Conservation (phyloP, 2,888 invertebrate species). For the Furcula furcula region DNA sequence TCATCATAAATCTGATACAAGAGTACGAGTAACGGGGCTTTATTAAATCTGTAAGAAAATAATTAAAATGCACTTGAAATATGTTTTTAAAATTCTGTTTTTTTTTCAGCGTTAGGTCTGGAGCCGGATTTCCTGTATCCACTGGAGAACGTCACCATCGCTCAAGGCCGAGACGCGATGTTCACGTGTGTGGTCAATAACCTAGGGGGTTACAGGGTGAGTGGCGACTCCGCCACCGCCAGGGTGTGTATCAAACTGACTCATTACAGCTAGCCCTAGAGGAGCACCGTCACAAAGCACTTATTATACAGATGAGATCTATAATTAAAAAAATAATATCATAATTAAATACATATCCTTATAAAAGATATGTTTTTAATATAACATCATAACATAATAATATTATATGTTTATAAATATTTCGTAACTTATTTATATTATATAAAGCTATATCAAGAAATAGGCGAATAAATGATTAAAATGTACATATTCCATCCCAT, state of each 20-base stretch:
- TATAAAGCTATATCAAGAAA: too few species aligned
- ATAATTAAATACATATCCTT: too few species aligned
- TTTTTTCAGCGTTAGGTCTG: constrained; percentile 85
- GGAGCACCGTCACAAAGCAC: constrained; percentile 73
- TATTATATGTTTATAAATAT: too few species aligned
- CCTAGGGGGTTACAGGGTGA: constrained; percentile 94
- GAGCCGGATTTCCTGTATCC: constrained; percentile 91
- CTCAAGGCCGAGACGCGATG: constrained; percentile 91
- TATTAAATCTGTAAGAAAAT: too few species aligned
- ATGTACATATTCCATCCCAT: too few species aligned
- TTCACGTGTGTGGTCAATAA: constrained; percentile 93
- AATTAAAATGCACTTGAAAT: too few species aligned
- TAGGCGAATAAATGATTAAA: too few species aligned
- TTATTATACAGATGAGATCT: constrained; percentile 58
- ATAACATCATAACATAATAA: too few species aligned
- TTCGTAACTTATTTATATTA: too few species aligned
- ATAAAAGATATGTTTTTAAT: too few species aligned
- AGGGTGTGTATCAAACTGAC: constrained; percentile 89
- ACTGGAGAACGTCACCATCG: constrained; percentile 91
- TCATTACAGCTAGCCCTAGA: constrained; percentile 73
- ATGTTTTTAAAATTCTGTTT: too few species aligned
- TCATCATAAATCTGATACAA: neutral
- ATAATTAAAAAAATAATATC: constrained; percentile 41
- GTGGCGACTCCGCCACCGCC: constrained; percentile 92
- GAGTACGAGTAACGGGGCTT: too few species aligned